A percentile compares a stretch with the other conserved stretches of the same genome.
phyloP scores from a whole-genome alignment of 2,888 invertebrate genomes.

The Agonopterix arenella region DNA sequence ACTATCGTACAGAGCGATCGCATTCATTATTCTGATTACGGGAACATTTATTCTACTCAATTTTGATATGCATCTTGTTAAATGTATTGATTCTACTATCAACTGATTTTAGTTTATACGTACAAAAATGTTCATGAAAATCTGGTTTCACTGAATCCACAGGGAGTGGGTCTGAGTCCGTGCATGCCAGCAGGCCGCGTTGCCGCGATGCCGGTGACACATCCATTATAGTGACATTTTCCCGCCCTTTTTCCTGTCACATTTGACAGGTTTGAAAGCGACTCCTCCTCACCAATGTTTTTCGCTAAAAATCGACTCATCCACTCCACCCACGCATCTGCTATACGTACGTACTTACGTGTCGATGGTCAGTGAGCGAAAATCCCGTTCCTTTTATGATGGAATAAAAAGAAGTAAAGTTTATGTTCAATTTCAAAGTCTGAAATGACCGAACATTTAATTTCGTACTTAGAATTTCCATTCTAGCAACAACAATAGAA shows the following conservation, averaged over 20 bases:
- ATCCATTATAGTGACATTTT: constrained; percentile 74
- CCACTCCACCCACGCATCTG: constrained; percentile 32
- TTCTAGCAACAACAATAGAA: constrained; percentile 18
- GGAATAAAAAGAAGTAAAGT: constrained; percentile 7
- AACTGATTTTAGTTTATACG: constrained; percentile 1
- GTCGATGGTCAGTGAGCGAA: constrained; percentile 1
- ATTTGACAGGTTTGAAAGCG: constrained; percentile 73
- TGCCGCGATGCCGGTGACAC: constrained; percentile 68
- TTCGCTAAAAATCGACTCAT: constrained; percentile 38
- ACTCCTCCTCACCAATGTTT: constrained; percentile 67
- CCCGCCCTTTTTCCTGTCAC: constrained; percentile 73
- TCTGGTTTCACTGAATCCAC: constrained; percentile 52
- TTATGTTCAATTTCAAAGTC: constrained; percentile 10
- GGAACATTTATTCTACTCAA: constrained; percentile 13
- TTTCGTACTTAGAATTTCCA: constrained; percentile 16
- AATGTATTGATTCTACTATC: not conserved
- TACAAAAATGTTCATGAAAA: constrained; percentile 43
- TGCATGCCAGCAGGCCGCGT: constrained; percentile 55
- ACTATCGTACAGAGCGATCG: constrained; percentile 60
- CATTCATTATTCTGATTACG: constrained; percentile 61
- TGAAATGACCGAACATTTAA: constrained; percentile 17
- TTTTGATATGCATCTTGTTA: constrained; percentile 6
- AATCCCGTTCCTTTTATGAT: constrained; percentile 10
- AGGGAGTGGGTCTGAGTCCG: constrained; percentile 50
- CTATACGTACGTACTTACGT: constrained; percentile 29